phyloP scores from a whole-genome alignment of 2,113 vertebrate genomes.

The Gadus chalcogrammus region DNA sequence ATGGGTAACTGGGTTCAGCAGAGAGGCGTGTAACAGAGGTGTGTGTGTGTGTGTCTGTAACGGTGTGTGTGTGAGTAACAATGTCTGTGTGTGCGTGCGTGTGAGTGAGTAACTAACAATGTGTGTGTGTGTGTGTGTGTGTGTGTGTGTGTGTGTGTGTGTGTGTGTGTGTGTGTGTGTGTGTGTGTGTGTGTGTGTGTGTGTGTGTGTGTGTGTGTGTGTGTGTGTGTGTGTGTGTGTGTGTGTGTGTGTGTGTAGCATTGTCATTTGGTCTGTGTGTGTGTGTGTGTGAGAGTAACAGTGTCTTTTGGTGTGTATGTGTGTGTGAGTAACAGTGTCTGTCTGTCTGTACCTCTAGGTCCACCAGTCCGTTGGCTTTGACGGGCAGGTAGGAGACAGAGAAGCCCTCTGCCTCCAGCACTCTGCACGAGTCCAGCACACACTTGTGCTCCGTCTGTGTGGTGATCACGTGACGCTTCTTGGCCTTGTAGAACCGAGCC shows the following conservation, averaged over 20 bases:
- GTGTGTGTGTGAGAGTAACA: background rate
- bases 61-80: background rate
- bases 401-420: conserved; percentile 91
- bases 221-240: no score
- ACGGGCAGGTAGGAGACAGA: conserved; percentile 90
- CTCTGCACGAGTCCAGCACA: conserved; percentile 92
- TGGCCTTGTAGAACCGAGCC: conserved; percentile 87
- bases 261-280: no score
- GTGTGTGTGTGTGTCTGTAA: conserved; percentile 75
- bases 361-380: conserved; percentile 82
- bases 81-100: no score
- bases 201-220: no score
- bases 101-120: no score
- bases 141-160: no score
- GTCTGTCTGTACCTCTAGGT: conserved; percentile 76
- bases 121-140: background rate
- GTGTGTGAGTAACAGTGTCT: background rate
- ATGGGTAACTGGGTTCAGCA: no score
- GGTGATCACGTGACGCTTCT: conserved; percentile 91
- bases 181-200: no score
- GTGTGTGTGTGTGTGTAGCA: background rate
- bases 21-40: no score
- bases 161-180: no score
- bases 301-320: background rate
- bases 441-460: conserved; percentile 97